Evolutionary conservation across 2,888 invertebrate species (phyloP).

Genomic region (Mesoligia furuncula): DNA sequence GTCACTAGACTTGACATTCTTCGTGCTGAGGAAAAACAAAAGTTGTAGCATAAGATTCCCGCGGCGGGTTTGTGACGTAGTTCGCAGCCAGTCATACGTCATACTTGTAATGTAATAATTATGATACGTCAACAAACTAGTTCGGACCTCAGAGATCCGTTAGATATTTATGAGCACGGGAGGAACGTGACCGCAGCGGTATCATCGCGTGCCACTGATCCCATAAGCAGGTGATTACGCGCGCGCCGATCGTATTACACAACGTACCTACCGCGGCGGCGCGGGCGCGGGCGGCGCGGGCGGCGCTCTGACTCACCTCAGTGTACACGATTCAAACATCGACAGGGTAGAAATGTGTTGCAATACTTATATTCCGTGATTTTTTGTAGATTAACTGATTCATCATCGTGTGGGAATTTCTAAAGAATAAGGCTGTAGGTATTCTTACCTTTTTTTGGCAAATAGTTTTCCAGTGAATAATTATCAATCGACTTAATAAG

Average conservation of each 20-base stretch:
- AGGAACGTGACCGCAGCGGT: constrained; percentile 6
- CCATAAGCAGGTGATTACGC: background rate
- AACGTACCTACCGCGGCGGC: constrained; percentile 6
- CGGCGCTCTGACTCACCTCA: constrained; percentile 45
- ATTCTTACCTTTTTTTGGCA: constrained; percentile 12
- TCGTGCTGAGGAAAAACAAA: constrained; percentile 38
- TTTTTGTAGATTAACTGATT: constrained; percentile 42
- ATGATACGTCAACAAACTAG: constrained; percentile 19
- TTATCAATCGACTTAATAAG: constrained; percentile 12
- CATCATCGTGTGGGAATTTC: constrained; percentile 21
- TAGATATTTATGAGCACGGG: background rate
- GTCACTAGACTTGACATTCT: background rate
- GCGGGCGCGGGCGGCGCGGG: background rate
- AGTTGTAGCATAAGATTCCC: constrained; percentile 16
- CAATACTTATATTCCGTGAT: constrained; percentile 35
- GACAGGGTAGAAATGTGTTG: constrained; percentile 35
- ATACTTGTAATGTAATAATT: background rate
- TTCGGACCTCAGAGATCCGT: background rate
- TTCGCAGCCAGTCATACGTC: constrained; percentile 20
- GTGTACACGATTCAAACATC: background rate
- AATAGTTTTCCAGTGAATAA: constrained; percentile 37
- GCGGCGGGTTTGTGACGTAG: constrained; percentile 31
- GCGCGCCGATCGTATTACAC: constrained; percentile 35
- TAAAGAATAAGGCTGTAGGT: constrained; percentile 1
- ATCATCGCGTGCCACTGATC: constrained; percentile 34